A percentile compares a stretch with the other conserved stretches of the same genome.
These are phyloP conservation scores for Aspidiotus rigidus DNA, from an alignment of 2,888 invertebrate species.

Conservation along the genomic window DNA sequence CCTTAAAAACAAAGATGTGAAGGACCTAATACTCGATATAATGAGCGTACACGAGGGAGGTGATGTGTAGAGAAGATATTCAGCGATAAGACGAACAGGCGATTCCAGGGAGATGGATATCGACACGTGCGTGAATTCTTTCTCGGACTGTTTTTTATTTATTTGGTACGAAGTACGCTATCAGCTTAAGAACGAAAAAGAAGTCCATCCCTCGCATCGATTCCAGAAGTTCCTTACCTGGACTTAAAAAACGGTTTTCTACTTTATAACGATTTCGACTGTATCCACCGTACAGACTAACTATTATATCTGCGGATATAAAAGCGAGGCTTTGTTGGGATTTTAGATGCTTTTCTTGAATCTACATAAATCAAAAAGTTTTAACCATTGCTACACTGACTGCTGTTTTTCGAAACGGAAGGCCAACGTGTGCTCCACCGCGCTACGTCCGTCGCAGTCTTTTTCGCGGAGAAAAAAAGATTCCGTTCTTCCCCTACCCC, in stretches of 20 bases:
- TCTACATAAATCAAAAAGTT: conserved; percentile 32
- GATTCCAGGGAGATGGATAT: too few species aligned
- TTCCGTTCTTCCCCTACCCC: background rate
- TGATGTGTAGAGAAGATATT: too few species aligned
- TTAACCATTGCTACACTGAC: conserved; percentile 4
- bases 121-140: too few species aligned
- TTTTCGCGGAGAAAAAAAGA: background rate
- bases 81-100: too few species aligned
- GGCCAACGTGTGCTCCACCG: background rate
- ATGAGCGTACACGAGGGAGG: too few species aligned
- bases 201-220: too few species aligned
- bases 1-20: too few species aligned
- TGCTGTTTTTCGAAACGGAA: conserved; percentile 4
- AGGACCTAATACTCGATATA: too few species aligned
- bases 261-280: conserved; percentile 13
- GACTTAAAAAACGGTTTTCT: conserved; percentile 18
- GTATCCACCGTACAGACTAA: background rate
- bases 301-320: background rate
- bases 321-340: conserved; percentile 6
- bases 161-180: too few species aligned
- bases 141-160: too few species aligned
- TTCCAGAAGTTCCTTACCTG: background rate
- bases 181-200: too few species aligned
- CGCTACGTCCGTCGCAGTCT: background rate
- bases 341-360: conserved; percentile 32